phyloP scores from a whole-genome alignment of 2,797 vertebrate genomes.

The Fratercula arctica region DNA sequence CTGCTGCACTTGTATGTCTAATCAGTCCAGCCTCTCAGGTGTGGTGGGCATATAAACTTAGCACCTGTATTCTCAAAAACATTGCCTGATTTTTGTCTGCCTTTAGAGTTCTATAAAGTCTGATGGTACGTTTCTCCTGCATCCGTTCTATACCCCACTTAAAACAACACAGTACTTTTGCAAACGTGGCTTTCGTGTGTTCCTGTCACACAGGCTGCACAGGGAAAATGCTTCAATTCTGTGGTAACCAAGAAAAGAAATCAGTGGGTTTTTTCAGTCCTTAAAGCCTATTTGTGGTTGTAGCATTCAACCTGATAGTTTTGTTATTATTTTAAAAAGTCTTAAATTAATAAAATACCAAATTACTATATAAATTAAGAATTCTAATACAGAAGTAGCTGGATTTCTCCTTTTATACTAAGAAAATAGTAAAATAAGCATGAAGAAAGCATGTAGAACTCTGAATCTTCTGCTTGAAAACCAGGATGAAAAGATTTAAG shows the following conservation, averaged over 20 bases:
- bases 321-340: neutral
- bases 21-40: neutral
- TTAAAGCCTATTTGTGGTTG: neutral
- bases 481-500: neutral
- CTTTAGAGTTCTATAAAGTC: neutral
- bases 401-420: neutral
- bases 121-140: neutral
- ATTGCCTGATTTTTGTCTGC: neutral
- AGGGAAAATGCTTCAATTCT: neutral
- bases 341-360: neutral
- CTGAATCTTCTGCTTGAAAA: neutral
- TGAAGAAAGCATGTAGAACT: neutral
- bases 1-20: neutral
- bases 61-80: neutral
- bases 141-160: neutral
- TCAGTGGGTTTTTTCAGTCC: fast-evolving
- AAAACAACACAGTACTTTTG: neutral
- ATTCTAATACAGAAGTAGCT: neutral
- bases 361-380: neutral
- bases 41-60: neutral
- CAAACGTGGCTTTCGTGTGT: neutral
- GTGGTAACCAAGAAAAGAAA: neutral
- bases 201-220: neutral
- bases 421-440: neutral
- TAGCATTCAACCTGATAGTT: neutral